phyloP scores from a whole-genome alignment of 2,888 invertebrate species.

The Nomada ruficornis region DNA sequence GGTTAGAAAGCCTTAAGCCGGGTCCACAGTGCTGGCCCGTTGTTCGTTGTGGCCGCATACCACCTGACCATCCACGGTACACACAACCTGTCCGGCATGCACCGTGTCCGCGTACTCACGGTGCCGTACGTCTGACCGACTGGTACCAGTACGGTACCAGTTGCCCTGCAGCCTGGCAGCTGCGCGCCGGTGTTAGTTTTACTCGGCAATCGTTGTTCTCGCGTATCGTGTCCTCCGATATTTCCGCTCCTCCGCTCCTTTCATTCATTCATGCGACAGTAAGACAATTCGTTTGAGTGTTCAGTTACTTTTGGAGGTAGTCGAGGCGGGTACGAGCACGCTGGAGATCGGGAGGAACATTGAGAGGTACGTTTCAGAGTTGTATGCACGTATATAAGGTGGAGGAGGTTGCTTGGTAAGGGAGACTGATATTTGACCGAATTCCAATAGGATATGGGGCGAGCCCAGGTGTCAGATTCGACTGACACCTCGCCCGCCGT shows the following conservation, averaged over 20 bases:
- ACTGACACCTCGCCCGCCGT: constrained; percentile 10
- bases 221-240: not conserved
- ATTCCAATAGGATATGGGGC: not conserved
- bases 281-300: not conserved
- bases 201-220: not conserved
- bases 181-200: constrained; percentile 26
- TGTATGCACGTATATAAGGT: no score
- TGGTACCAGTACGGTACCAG: constrained; percentile 75
- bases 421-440: constrained; percentile 10
- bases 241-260: not conserved
- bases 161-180: constrained; percentile 60
- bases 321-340: no score
- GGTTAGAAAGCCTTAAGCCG: constrained; percentile 79
- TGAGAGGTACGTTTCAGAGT: constrained; percentile 16
- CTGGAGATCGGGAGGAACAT: no score
- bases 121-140: constrained; percentile 69
- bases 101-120: constrained; percentile 62
- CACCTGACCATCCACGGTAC: constrained; percentile 61
- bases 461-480: constrained; percentile 6
- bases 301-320: not conserved
- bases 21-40: constrained; percentile 62
- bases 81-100: constrained; percentile 65
- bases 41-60: constrained; percentile 58
- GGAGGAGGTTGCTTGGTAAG: no score
- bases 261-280: not conserved